phyloP scores from a whole-genome alignment of 1,140 invertebrate species.

The Rhysida immarginata region DNA sequence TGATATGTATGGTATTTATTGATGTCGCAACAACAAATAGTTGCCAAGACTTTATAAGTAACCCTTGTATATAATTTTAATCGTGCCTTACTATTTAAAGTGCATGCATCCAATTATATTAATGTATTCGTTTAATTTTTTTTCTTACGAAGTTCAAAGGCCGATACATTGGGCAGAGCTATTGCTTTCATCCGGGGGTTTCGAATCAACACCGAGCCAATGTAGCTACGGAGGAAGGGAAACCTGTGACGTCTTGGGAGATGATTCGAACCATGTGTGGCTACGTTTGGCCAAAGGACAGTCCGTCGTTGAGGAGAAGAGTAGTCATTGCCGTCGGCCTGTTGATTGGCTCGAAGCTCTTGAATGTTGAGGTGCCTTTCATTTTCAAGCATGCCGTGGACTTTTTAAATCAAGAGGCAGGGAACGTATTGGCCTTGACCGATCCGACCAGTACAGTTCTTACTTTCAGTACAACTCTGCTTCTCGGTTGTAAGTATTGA shows the following conservation, averaged over 20 bases:
- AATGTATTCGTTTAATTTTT: no score
- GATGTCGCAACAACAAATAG: no score
- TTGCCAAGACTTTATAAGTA: no score
- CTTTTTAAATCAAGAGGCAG: slow-evolving; percentile 58
- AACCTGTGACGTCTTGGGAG: slow-evolving; percentile 48
- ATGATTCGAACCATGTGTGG: slow-evolving; percentile 76
- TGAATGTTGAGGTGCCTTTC: slow-evolving; percentile 93
- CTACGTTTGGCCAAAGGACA: slow-evolving; percentile 94
- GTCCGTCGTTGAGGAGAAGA: slow-evolving; percentile 55
- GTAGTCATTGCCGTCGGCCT: slow-evolving; percentile 71
- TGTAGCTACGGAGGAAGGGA: slow-evolving; percentile 31
- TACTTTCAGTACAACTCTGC: slow-evolving; percentile 50
- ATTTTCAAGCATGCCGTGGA: slow-evolving; percentile 90
- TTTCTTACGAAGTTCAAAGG: no score
- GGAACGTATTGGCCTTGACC: slow-evolving; percentile 28
- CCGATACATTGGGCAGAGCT: no score
- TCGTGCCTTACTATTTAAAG: no score
- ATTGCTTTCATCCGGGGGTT: slow-evolving; percentile 83
- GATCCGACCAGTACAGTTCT: slow-evolving; percentile 28
- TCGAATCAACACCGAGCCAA: slow-evolving; percentile 47
- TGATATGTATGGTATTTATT: no score
- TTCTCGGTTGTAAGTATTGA: slow-evolving; percentile 78
- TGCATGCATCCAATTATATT: no score
- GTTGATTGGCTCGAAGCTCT: slow-evolving; percentile 60
- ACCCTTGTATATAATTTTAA: no score